Conservation (phyloP, 2,888 invertebrate species). For the Vandiemenella viatica region DNA sequence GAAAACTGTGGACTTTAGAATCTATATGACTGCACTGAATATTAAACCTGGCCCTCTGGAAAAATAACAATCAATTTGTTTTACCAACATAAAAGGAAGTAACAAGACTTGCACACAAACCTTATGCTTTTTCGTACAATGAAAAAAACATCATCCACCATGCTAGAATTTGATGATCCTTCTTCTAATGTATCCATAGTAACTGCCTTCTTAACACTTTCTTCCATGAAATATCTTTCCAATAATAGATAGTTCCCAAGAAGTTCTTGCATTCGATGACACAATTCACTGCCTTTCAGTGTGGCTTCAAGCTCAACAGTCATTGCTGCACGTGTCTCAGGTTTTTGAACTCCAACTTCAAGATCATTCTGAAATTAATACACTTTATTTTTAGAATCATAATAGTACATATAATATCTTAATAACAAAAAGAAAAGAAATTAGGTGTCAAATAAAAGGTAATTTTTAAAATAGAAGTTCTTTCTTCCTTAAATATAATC, state of each 20-base stretch:
- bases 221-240: slow-evolving; percentile 90
- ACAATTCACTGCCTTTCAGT: slow-evolving; percentile 55
- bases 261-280: slow-evolving; percentile 63
- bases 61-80: too few species aligned
- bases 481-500: too few species aligned
- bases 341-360: slow-evolving; percentile 35
- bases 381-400: background rate
- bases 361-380: slow-evolving; percentile 38
- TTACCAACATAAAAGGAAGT: too few species aligned
- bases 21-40: too few species aligned
- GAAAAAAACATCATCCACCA: slow-evolving; percentile 96
- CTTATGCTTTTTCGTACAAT: slow-evolving; percentile 88
- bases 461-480: too few species aligned
- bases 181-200: slow-evolving; percentile 58
- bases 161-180: slow-evolving; percentile 68
- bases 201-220: slow-evolving; percentile 84
- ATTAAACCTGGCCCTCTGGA: too few species aligned
- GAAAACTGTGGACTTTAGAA: too few species aligned
- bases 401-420: background rate
- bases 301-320: slow-evolving; percentile 43
- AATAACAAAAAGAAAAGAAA: too few species aligned
- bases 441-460: too few species aligned
- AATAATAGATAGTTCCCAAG: slow-evolving; percentile 78
- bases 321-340: slow-evolving; percentile 20
- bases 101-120: too few species aligned